phyloP scores from a whole-genome alignment of 2,113 vertebrate genomes.

The pig (Sus scrofa) region DNA sequence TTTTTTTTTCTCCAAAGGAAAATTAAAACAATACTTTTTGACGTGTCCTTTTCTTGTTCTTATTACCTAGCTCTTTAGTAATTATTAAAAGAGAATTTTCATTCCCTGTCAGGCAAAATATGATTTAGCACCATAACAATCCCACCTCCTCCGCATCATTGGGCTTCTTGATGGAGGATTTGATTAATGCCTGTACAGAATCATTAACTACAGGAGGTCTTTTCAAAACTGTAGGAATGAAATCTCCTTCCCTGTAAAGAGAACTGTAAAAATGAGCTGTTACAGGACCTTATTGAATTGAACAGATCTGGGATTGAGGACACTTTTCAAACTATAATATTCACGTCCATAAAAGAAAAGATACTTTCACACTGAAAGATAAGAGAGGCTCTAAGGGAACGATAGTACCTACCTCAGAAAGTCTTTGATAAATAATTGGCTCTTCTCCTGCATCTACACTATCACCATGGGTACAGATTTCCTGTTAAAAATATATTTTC shows the following conservation, averaged over 20 bases:
- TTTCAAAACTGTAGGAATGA: slow-evolving; percentile 61
- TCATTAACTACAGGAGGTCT: slow-evolving; percentile 72
- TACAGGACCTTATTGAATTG: slow-evolving; percentile 13
- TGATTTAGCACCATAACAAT: slow-evolving; percentile 73
- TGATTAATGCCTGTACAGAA: slow-evolving; percentile 74
- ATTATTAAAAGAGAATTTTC: slow-evolving; percentile 67
- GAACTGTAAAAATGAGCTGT: slow-evolving; percentile 67
- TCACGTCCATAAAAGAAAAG: not conserved
- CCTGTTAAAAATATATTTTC: not conserved
- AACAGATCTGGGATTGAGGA: not conserved
- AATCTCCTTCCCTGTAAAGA: slow-evolving; percentile 68
- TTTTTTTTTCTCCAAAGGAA: slow-evolving; percentile 13
- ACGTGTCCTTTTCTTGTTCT: not conserved
- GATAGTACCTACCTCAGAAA: not conserved
- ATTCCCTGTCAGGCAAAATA: slow-evolving; percentile 69
- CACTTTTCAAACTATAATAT: not conserved
- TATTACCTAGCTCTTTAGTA: slow-evolving; percentile 17
- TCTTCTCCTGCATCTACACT: not conserved
- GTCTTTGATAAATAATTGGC: not conserved
- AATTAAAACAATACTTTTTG: not conserved
- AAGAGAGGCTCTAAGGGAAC: not conserved
- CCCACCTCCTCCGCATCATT: slow-evolving; percentile 71
- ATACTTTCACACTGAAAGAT: not conserved
- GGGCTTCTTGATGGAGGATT: slow-evolving; percentile 70
- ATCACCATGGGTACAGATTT: not conserved